Evolutionary conservation across 2,113 vertebrate species (phyloP).

Genomic region (Ranitomeya imitator): DNA sequence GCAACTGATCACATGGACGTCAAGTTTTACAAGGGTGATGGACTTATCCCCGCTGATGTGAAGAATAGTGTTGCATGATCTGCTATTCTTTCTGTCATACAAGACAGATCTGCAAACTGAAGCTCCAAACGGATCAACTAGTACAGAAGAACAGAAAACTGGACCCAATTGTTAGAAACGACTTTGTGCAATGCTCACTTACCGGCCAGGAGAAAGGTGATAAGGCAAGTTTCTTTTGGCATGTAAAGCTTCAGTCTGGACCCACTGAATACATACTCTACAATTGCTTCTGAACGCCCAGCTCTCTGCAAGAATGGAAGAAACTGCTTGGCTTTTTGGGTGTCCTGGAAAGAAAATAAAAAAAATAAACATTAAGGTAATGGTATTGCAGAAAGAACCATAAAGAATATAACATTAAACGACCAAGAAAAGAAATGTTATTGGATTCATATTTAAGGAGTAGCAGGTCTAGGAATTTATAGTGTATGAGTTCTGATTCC

Average conservation of each 20-base stretch:
- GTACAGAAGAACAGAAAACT: not conserved
- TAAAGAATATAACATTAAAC: not conserved
- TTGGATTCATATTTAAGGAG: not conserved
- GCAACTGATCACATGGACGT: not conserved
- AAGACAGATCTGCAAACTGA: too few species aligned
- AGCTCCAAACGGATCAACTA: too few species aligned
- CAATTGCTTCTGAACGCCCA: conserved; percentile 93
- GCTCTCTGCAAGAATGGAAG: conserved; percentile 95
- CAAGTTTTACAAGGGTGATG: too few species aligned
- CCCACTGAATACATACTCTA: conserved; percentile 96
- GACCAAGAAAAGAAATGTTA: too few species aligned
- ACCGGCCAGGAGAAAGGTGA: conserved; percentile 97
- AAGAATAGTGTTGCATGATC: too few species aligned
- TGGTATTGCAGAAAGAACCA: not conserved
- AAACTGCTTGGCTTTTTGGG: conserved; percentile 97
- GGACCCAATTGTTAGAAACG: not conserved
- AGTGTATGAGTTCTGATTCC: too few species aligned
- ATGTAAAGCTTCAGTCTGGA: conserved; percentile 96
- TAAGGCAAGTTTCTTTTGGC: conserved; percentile 98
- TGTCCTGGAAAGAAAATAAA: conserved; percentile 72
- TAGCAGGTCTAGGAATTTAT: too few species aligned
- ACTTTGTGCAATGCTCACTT: conserved; percentile 59
- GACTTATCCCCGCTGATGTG: too few species aligned
- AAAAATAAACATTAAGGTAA: not conserved
- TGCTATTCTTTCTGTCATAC: too few species aligned